Conservation (phyloP, 2,113 vertebrate species). For the Malaclemys terrapin region DNA sequence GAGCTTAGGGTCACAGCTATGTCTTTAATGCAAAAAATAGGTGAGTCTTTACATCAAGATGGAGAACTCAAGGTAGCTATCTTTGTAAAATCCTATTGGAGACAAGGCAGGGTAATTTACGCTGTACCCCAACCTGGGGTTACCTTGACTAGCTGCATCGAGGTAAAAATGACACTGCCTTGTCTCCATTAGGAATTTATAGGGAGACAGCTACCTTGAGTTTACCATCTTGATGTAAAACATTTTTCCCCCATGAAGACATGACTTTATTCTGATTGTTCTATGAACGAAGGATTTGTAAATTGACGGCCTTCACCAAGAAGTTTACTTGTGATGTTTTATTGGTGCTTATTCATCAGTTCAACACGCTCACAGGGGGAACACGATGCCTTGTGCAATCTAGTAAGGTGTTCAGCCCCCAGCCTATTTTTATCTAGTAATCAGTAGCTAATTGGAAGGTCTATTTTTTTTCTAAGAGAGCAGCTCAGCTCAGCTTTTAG, state of each 20-base stretch:
- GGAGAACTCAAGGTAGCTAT: background rate
- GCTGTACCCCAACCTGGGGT: background rate
- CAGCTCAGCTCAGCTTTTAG: constrained; percentile 33
- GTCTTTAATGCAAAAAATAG: background rate
- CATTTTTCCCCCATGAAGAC: background rate
- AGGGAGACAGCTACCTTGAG: background rate
- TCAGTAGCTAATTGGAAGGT: constrained; percentile 22
- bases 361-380: background rate
- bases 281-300: background rate
- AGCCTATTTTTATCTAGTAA: background rate
- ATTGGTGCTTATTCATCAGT: background rate
- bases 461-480: background rate
- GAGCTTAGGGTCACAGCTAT: background rate
- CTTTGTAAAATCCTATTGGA: background rate
- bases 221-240: background rate
- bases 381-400: background rate
- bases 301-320: background rate
- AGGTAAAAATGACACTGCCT: background rate
- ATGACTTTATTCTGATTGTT: background rate
- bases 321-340: background rate
- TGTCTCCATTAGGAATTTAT: background rate
- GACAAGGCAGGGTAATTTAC: no score
- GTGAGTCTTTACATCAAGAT: background rate
- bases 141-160: background rate
- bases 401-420: background rate